Base-by-base conservation (phyloP, 2,113 vertebrate genomes). In the Vireo altiloquus region DNA sequence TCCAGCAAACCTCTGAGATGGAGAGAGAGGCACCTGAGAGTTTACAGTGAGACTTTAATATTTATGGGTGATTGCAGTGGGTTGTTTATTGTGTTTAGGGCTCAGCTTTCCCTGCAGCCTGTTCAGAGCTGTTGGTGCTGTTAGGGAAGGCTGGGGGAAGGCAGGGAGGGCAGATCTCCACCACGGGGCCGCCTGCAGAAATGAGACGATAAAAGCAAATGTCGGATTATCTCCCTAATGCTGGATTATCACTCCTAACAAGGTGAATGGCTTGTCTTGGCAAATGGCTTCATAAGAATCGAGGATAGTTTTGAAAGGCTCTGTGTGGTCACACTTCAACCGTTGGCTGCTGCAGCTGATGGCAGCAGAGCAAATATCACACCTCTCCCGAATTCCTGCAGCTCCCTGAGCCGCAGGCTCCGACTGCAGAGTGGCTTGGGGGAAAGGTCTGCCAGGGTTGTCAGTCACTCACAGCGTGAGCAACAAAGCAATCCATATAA, bases 231-330 rank as follows among this genome's bases (percentile, higher is more conserved):
- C 96, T 92, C 94, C 90, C 91, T 91, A 56, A 87, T 68, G 89
- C 87, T 95, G 95, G 93, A 96, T 94, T 92, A 95, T 96, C 91
- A 17, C 90, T 92, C 91, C 90, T 93, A 94, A 97, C 96, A 97
- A 89, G 92, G 93, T 25, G 81, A 94, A 74, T 66, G 74, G 94
- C 54, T 97, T 97, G 96, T 97, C 92, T 59, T 92, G 88, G 95
- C 90, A 96, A 96, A 94, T 81, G 87, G 92, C 93, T 95, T 95
- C 93, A 77, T 52, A 89, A 79, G 87, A 84, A 89, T 92, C 1
- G 72, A 47, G 92, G 89, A 94, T 84, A 7, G 78, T 77, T 97
- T 85, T 82, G 88, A 96, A 96, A 93, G 92, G 80, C 1, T 27
- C 86, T 89, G 65, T 19, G 71, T 8, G 77, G 68, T 95, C 90